phyloP scores from a whole-genome alignment of 2,888 invertebrate genomes.

The Tinea trinotella region DNA sequence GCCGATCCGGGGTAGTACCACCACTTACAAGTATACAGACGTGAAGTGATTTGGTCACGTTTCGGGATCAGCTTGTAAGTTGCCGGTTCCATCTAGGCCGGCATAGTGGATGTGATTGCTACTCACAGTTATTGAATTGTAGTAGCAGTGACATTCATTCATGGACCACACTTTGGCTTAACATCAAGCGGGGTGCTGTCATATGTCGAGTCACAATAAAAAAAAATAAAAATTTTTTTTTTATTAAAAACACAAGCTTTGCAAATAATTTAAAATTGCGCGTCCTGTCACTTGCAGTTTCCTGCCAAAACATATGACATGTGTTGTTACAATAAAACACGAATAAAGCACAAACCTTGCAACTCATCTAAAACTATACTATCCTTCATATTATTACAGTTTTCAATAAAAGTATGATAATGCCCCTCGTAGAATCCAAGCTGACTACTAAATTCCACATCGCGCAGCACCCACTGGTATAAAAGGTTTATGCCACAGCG shows the following conservation, averaged over 20 bases:
- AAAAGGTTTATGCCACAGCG: constrained; percentile 37
- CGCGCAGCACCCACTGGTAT: constrained; percentile 31
- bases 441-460: constrained; percentile 33
- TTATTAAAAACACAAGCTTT: background rate
- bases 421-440: constrained; percentile 41
- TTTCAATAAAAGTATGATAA: constrained; percentile 30
- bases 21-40: too few relatives aligned
- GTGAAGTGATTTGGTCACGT: too few relatives aligned
- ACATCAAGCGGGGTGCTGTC: too few relatives aligned
- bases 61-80: too few relatives aligned
- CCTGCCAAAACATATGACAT: background rate
- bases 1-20: too few relatives aligned
- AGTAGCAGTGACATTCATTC: too few relatives aligned
- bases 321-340: background rate
- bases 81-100: too few relatives aligned
- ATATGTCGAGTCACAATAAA: background rate
- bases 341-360: constrained; percentile 30
- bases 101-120: too few relatives aligned
- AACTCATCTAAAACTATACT: constrained; percentile 28
- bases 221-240: background rate
- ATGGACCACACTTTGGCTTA: too few relatives aligned
- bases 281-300: too few relatives aligned
- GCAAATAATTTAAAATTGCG: background rate
- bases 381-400: constrained; percentile 33
- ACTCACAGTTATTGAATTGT: too few relatives aligned